Percentiles rank a stretch among this genome's conserved stretches.
phyloP scores from a whole-genome alignment of 2,888 invertebrate genomes.

The Drosophila antonietae region DNA sequence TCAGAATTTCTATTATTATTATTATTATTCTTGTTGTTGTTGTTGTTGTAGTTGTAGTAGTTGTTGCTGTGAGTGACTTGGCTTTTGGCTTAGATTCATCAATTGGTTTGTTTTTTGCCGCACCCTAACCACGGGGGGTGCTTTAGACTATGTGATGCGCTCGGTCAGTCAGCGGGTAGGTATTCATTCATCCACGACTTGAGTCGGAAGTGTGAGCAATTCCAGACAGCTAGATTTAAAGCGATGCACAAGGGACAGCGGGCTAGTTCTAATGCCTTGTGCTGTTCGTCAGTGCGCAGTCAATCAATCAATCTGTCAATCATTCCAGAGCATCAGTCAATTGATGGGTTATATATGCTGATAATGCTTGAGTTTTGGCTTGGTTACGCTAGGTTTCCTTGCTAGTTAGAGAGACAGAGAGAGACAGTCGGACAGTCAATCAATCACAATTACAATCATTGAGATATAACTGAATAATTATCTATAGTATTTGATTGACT shows the following conservation, averaged over 20 bases:
- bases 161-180: neutral
- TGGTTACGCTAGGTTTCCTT: too few species aligned
- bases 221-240: neutral
- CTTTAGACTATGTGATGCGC: neutral
- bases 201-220: neutral
- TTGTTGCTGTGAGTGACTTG: slow-evolving; percentile 9
- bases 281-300: neutral
- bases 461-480: neutral
- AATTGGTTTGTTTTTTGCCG: slow-evolving; percentile 9
- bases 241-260: neutral
- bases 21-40: neutral
- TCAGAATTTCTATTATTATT: slow-evolving; percentile 22
- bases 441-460: neutral
- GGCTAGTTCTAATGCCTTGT: too few species aligned
- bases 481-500: too few species aligned
- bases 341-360: too few species aligned
- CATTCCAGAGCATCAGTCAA: neutral
- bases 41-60: slow-evolving; percentile 5
- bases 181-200: neutral
- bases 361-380: too few species aligned
- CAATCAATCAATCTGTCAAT: neutral
- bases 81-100: slow-evolving; percentile 19
- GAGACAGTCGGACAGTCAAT: too few species aligned
- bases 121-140: slow-evolving; percentile 10
- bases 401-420: too few species aligned